Base-by-base conservation (phyloP, 2,113 vertebrate species). In the Rhea americana region DNA sequence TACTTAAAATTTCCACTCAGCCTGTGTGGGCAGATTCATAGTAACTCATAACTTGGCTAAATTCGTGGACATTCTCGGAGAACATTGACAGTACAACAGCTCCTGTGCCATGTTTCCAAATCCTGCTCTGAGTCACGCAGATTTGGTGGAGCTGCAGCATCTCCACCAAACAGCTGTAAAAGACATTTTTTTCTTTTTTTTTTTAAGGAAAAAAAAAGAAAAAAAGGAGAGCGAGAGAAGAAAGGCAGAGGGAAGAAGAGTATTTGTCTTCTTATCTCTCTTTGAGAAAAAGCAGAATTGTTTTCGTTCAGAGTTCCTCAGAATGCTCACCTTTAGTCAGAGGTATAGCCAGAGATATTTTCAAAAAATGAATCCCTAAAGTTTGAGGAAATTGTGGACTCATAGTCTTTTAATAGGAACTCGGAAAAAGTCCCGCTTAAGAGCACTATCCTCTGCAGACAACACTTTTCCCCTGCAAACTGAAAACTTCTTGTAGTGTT, bases 91-190 rank as follows among this genome's bases (percentile, higher is more conserved):
- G 81, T 68, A 89, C 88, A 50, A 62, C 32, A 92, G 93, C 89
- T 28, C 6, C 61, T 59, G 8, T 66, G 62, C 89, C 25, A 4
- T 26, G 26, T 95, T 95, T 96, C 92, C 89, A 87, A 61, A 61
- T 47, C 51, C 35, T 56, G 28, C 7, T 88, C 51, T 90, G 94
- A 93, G 74, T 91, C 91, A 92, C 2, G 61, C 30, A 89, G 61
- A 35, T 35, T 35, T 35, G 35, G 35, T 35, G 37, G 30, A 90
- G 73, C 56, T 72, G 87, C 28, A 78, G 58, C 53, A 65, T 79
- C 71, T 82, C 75, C 89, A 89, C 66, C 84, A 92, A 92, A 53
- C 74, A 93, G 58, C 82, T 94, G 82, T 45, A 22, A 82, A 94
- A 92, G n/a, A 22, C 84, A 32, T 1, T 41, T 72, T 91, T 74